These are phyloP conservation scores for Pegea sp. DNA, from an alignment of 23 tunicate species.

Conservation along the genomic window DNA sequence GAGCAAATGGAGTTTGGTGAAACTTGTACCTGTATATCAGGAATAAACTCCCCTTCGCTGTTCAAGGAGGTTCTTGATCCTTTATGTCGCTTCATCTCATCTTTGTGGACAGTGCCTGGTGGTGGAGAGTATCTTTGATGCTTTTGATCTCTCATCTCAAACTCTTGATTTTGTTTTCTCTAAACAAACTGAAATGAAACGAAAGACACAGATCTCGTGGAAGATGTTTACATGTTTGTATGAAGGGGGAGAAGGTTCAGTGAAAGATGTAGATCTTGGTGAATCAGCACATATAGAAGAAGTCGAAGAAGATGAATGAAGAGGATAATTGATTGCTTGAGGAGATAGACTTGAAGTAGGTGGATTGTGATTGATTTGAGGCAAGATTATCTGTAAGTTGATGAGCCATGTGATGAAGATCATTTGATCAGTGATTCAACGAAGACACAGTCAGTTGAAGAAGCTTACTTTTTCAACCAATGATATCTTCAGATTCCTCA, in stretches of 20 bases:
- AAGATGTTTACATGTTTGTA: background rate
- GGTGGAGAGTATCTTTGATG: constrained; percentile 88
- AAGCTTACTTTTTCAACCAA: constrained; percentile 36
- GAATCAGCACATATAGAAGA: too few species aligned
- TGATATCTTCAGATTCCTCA: constrained; percentile 27
- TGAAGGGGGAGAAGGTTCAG: constrained; percentile 46
- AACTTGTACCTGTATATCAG: constrained; percentile 28
- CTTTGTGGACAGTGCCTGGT: constrained; percentile 78
- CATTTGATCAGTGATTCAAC: background rate
- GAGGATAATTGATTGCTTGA: background rate
- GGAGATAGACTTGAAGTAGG: background rate
- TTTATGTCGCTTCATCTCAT: constrained; percentile 56
- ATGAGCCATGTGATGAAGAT: background rate
- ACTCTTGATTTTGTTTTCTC: too few species aligned
- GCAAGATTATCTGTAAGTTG: background rate
- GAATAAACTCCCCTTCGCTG: constrained; percentile 91
- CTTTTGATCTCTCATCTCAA: too few species aligned
- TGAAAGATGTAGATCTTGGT: too few species aligned
- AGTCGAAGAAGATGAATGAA: constrained; percentile 14
- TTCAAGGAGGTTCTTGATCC: constrained; percentile 70
- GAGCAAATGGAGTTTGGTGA: too few species aligned
- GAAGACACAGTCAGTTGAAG: background rate
- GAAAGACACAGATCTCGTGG: too few species aligned
- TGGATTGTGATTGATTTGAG: constrained; percentile 8
- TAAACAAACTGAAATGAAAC: too few species aligned